Base-by-base conservation (phyloP, 2,888 invertebrate species). In the Idaea aversata region DNA sequence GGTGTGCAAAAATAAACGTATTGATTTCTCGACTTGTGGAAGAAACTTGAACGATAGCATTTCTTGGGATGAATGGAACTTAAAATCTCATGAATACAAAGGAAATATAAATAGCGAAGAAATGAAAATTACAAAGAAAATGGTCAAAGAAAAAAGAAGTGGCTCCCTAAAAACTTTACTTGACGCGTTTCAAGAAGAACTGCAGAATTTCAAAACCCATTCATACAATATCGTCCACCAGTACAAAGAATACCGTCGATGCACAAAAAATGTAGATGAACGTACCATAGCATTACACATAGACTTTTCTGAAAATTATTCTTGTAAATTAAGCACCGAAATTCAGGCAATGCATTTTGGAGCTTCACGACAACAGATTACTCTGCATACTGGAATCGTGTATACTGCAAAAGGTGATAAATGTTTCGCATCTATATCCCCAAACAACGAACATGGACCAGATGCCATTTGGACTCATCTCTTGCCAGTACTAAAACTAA, bases 291-390 rank as follows among this genome's bases (percentile, higher is more conserved):
- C 34, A n/a, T 58, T 62, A 25, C 61, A 62, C 38, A 59, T 59
- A 13, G 65, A 65, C 38, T 65, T 65, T 38, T 65, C 61, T n/a
- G 65, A 65, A 62, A 65, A 65, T 65, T 65, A 65, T 60, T n/a
- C 15, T n/a, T 62, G 62, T 35, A 65, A 62, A 15, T 5, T 57
- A n/a, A 38, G 60, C 47, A 34, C 34, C 10, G 65, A 65, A 62
- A 62, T 65, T 34, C 65, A 65, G 59, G 59, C 62, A 10, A 59
- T 65, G 57, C 65, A 65, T 16, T 65, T 65, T 34, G 65, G 62
- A 6, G 59, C 62, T 25, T 59, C 65, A n/a, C 15, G 34, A 13
- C 38, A n/a, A 34, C 65, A 65, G 38, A 62, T 65, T 7, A 65
- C 62, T 15, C 34, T 65, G 34, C 65, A 65, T 57, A 65, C 65